These are phyloP conservation scores for Hydrolagus affinis DNA, from an alignment of 2,113 vertebrate species.

Conservation along the genomic window DNA sequence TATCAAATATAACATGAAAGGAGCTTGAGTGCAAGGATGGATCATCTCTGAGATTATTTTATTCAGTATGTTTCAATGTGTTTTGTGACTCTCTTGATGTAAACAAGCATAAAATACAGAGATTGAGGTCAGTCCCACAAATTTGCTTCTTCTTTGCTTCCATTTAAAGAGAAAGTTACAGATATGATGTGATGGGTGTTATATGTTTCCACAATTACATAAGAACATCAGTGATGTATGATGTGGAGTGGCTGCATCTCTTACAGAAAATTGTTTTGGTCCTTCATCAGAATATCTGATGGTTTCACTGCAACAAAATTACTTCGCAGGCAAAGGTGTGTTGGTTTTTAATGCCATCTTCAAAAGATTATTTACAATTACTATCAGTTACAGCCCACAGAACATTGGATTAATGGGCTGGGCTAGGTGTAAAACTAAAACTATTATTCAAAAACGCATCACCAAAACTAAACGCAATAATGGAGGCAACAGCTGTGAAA, in stretches of 20 bases:
- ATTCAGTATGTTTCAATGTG: neutral
- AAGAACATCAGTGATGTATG: no score
- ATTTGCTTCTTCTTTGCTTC: no score
- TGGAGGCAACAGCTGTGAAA: conserved; percentile 19
- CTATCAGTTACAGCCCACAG: neutral
- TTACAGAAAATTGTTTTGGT: no score
- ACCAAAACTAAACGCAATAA: neutral
- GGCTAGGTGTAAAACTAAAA: neutral
- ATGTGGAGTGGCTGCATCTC: no score
- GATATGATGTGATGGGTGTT: no score
- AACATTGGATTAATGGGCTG: neutral
- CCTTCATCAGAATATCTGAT: neutral
- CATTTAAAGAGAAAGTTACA: no score
- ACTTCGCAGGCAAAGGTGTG: neutral
- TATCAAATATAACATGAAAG: neutral
- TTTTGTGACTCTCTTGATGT: no score
- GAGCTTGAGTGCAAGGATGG: neutral
- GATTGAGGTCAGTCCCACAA: no score
- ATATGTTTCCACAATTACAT: no score
- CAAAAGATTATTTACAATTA: neutral
- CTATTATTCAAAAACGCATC: conserved; percentile 10
- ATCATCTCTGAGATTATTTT: neutral
- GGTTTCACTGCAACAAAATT: neutral
- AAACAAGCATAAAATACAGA: no score
- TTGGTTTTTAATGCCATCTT: neutral